phyloP scores from a whole-genome alignment of 2,888 invertebrate genomes.

The Julus scanicus region DNA sequence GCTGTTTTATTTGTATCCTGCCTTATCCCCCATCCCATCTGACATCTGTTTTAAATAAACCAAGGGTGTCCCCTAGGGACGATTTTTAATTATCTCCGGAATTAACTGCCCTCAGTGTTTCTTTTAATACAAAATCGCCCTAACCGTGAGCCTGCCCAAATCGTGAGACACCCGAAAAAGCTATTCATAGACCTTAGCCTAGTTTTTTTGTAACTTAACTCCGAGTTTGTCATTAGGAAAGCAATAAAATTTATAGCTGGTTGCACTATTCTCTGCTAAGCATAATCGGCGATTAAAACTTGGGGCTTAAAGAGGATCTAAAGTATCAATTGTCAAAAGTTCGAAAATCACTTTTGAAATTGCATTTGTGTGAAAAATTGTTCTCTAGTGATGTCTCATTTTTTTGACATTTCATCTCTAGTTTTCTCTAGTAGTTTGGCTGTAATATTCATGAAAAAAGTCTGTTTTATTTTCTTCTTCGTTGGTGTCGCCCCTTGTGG shows the following conservation, averaged over 20 bases:
- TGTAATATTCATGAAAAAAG: no score
- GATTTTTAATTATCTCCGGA: slow-evolving; percentile 14
- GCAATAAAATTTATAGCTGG: background rate
- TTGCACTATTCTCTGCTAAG: background rate
- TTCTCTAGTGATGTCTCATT: no score
- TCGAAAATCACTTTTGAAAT: background rate
- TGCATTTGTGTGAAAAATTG: background rate
- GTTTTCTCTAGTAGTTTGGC: no score
- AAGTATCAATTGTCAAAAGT: background rate
- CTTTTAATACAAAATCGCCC: slow-evolving; percentile 18
- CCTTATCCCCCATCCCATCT: background rate
- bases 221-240: background rate
- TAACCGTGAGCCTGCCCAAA: background rate
- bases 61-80: background rate
- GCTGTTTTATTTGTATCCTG: background rate
- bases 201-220: slow-evolving; percentile 20
- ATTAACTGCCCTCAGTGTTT: background rate
- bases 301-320: background rate
- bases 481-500: background rate
- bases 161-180: background rate
- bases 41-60: slow-evolving; percentile 28
- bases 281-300: background rate
- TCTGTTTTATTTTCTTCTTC: background rate
- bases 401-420: no score
- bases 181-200: slow-evolving; percentile 38